Evolutionary conservation across 2,888 invertebrate species (phyloP).

Genomic region (Neoscelio sp.): DNA sequence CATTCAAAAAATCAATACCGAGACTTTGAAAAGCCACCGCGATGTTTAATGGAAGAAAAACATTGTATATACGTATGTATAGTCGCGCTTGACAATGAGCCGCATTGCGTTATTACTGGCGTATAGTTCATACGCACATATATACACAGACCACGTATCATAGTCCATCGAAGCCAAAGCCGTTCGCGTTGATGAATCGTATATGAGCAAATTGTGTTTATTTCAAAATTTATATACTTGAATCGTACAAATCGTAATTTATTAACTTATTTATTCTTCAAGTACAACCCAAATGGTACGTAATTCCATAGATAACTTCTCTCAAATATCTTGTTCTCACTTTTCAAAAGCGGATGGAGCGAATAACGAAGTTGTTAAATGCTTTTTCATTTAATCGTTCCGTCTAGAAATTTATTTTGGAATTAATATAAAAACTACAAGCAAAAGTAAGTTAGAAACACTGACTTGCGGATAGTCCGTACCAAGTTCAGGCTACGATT

Average conservation of each 20-base stretch:
- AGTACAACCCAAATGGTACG: background rate
- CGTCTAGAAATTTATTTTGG: no score
- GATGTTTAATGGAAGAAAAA: conserved; percentile 22
- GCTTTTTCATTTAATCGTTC: no score
- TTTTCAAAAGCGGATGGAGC: no score
- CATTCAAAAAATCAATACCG: conserved; percentile 40
- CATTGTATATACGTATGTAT: conserved; percentile 61
- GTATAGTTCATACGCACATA: conserved; percentile 63
- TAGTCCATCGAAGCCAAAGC: conserved; percentile 82
- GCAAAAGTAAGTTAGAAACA: no score
- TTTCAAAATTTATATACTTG: conserved; percentile 53
- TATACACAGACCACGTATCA: conserved; percentile 72
- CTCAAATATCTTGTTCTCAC: conserved; percentile 20
- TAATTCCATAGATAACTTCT: background rate
- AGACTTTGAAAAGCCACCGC: conserved; percentile 29
- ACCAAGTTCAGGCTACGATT: no score
- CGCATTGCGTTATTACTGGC: conserved; percentile 50
- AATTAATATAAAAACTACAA: no score
- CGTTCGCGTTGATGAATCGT: conserved; percentile 63
- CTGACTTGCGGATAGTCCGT: no score
- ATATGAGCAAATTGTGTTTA: conserved; percentile 52
- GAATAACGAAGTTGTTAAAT: no score
- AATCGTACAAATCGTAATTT: conserved; percentile 57
- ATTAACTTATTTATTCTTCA: conserved; percentile 58
- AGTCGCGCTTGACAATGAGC: conserved; percentile 63